These are phyloP conservation scores for Lepilemur septentrionalis DNA, from an alignment of 2,797 vertebrate species.

Conservation along the genomic window DNA sequence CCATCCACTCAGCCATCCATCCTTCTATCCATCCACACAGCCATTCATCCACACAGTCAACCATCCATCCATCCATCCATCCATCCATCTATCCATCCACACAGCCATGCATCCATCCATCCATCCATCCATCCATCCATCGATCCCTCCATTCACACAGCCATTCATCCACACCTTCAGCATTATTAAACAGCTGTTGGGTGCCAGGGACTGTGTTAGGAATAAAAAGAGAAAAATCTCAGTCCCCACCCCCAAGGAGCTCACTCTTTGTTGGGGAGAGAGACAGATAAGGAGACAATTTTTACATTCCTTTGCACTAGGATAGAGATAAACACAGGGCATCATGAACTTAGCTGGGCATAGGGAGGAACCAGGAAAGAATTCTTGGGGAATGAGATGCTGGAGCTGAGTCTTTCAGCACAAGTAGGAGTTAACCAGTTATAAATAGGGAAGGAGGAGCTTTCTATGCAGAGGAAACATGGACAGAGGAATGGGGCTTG, in stretches of 20 bases:
- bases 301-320: background rate
- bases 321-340: background rate
- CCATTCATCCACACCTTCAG: background rate
- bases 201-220: background rate
- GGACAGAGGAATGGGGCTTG: background rate
- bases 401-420: background rate
- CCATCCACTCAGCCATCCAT: too few relatives aligned
- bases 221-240: background rate
- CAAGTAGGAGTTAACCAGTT: background rate
- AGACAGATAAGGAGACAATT: background rate
- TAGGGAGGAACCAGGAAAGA: background rate
- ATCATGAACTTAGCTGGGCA: background rate
- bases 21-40: too few relatives aligned
- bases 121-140: background rate
- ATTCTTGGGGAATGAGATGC: background rate
- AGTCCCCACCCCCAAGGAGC: background rate
- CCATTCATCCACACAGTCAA: accelerated
- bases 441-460: background rate
- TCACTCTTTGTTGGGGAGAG: background rate
- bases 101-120: background rate
- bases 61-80: background rate
- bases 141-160: background rate
- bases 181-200: background rate
- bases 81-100: background rate
- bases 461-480: background rate